Base-by-base conservation (phyloP, 2,888 invertebrate genomes). In the Drosophila parthenogenetica region DNA sequence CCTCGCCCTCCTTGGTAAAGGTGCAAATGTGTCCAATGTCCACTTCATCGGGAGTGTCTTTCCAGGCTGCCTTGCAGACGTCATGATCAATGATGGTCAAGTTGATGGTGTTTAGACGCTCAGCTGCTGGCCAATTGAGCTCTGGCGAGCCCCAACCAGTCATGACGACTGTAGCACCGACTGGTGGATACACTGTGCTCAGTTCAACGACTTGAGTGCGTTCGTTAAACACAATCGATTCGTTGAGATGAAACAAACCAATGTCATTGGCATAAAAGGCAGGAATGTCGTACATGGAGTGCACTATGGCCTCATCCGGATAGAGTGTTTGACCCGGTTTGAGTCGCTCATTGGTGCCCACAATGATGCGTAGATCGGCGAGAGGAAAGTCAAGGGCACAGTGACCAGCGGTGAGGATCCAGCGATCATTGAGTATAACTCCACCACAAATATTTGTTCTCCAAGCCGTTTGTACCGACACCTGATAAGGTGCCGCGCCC, bases 81-180 rank as follows among this genome's bases (percentile, higher is more conserved):
- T 92, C 92, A 66, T 93, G 93, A 0, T 93, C 92, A 19, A 94
- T 92, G 11, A 94, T 92, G 16, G 92, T 92, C 4, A 94, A 89
- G 3, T 94, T 93, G 55, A 94, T 80, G 71, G 93, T 92, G 92
- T 94, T 94, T 67, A 95, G 90, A 35, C 93, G 92, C 65, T 94
- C 93, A 25, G 94, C 93, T 0, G 92, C 84, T 0, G 92, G 92
- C 7, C 93, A 93, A n/a, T 93, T 93, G 0, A 68, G 17, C 0
- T 66, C 68, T 1, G 78, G 94, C 17, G 93, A 92, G 0, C 95
- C 95, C 95, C 95, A 95, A 0, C 95, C 95, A 5, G 94, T 94
- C 2, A 95, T 81, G 0, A 93, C 86, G 7, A 94, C 77, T 0
- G 93, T 90, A 45, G 94, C 94, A 0, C 93, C 93, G 16, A 92